phyloP scores from a whole-genome alignment of 1,140 invertebrate genomes.

The Drosophila grimshawi region DNA sequence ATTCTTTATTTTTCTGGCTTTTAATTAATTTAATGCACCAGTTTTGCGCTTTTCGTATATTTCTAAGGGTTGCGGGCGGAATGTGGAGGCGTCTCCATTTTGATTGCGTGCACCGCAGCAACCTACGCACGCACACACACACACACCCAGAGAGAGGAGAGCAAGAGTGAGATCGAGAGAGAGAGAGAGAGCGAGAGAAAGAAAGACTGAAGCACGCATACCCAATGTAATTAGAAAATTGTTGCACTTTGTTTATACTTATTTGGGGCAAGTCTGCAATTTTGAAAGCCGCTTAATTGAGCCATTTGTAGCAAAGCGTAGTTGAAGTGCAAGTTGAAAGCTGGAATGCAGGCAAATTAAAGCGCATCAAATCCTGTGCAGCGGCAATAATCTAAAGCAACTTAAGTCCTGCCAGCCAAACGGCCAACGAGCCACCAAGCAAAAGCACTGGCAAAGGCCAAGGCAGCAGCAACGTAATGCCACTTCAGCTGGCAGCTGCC shows the following conservation, averaged over 20 bases:
- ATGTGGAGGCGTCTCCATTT: constrained; percentile 41
- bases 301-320: constrained; percentile 55
- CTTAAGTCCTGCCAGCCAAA: constrained; percentile 32
- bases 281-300: constrained; percentile 64
- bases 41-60: constrained; percentile 55
- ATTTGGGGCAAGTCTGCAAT: constrained; percentile 57
- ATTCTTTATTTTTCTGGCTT: neutral
- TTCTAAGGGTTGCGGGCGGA: neutral
- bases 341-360: constrained; percentile 64
- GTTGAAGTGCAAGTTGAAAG: neutral
- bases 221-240: constrained; percentile 76
- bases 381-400: constrained; percentile 36
- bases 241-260: constrained; percentile 75
- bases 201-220: constrained; percentile 34
- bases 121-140: constrained; percentile 18
- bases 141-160: constrained; percentile 15
- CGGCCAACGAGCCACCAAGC: neutral
- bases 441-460: neutral
- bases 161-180: too few relatives aligned
- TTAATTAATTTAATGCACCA: constrained; percentile 83
- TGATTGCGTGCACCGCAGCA: constrained; percentile 53
- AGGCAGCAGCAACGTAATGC: constrained; percentile 66
- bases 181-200: too few relatives aligned
- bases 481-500: constrained; percentile 80
- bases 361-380: constrained; percentile 29